phyloP scores from a whole-genome alignment of 2,888 invertebrate species.

The Ganaspis brasiliensis region DNA sequence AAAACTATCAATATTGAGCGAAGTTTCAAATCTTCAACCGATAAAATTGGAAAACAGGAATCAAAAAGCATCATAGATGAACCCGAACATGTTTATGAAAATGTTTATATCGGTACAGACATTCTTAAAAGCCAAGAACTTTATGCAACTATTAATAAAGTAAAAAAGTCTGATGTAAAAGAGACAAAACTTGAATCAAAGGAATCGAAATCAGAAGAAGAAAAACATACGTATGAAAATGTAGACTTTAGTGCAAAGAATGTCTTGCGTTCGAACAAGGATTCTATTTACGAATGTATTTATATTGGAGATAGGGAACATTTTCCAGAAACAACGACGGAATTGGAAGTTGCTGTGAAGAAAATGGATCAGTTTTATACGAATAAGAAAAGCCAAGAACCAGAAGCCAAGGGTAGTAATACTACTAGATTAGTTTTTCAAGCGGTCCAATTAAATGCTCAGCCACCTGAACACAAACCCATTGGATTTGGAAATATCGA shows the following conservation, averaged over 20 bases:
- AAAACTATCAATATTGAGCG: constrained; percentile 22
- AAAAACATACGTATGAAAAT: constrained; percentile 70
- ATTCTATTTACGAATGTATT: constrained; percentile 67
- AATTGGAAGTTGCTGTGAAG: constrained; percentile 66
- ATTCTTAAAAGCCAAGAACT: constrained; percentile 63
- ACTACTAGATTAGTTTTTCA: constrained; percentile 63
- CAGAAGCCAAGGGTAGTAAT: constrained; percentile 54
- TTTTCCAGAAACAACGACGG: constrained; percentile 63
- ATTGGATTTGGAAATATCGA: constrained; percentile 73
- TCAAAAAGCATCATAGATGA: constrained; percentile 59
- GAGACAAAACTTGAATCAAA: constrained; percentile 44
- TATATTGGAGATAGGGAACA: constrained; percentile 64
- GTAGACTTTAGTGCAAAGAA: constrained; percentile 64
- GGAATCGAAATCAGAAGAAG: constrained; percentile 43
- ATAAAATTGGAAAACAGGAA: constrained; percentile 50
- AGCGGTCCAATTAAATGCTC: constrained; percentile 58
- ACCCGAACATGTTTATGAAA: constrained; percentile 71
- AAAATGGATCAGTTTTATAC: constrained; percentile 65
- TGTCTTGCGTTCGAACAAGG: constrained; percentile 47
- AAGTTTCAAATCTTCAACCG: constrained; percentile 2
- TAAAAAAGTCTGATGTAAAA: constrained; percentile 50
- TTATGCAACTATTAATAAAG: constrained; percentile 50
- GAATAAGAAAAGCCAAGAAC: constrained; percentile 51
- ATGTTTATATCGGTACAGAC: constrained; percentile 69
- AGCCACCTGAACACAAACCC: constrained; percentile 63